Evolutionary conservation across 2,113 vertebrate genomes (phyloP).

Genomic region (Labeo rohita): DNA sequence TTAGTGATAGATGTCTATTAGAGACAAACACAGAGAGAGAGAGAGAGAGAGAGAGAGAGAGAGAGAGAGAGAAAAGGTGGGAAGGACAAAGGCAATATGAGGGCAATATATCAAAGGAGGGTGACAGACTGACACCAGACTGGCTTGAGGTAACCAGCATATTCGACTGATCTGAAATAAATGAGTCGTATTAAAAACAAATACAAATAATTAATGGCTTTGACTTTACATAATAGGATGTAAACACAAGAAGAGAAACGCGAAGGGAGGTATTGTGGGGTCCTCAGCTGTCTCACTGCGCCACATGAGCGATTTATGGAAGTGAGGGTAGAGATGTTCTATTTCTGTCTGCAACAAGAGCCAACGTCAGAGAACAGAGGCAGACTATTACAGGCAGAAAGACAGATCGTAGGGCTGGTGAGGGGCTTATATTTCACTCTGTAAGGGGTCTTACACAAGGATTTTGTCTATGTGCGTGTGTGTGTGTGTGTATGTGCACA

Average conservation of each 20-base stretch:
- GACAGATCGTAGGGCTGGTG: neutral
- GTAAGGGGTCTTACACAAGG: neutral
- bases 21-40: slow-evolving; percentile 9
- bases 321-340: slow-evolving; percentile 67
- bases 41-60: slow-evolving; percentile 40
- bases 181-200: neutral
- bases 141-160: slow-evolving; percentile 10
- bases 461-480: neutral
- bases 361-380: slow-evolving; percentile 49
- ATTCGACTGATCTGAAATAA: neutral
- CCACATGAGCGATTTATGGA: slow-evolving; percentile 71
- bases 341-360: slow-evolving; percentile 75
- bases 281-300: slow-evolving; percentile 58
- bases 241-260: slow-evolving; percentile 3
- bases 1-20: slow-evolving; percentile 31
- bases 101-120: slow-evolving; percentile 37
- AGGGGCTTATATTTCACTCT: slow-evolving; percentile 35
- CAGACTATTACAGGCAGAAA: slow-evolving; percentile 44
- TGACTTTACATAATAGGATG: slow-evolving; percentile 5
- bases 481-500: slow-evolving; percentile 18
- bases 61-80: slow-evolving; percentile 19
- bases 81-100: slow-evolving; percentile 37
- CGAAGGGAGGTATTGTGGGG: neutral
- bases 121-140: neutral
- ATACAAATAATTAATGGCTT: neutral